Conservation (phyloP, 2,888 invertebrate genomes). For the Stenchaetothrips biformis region DNA sequence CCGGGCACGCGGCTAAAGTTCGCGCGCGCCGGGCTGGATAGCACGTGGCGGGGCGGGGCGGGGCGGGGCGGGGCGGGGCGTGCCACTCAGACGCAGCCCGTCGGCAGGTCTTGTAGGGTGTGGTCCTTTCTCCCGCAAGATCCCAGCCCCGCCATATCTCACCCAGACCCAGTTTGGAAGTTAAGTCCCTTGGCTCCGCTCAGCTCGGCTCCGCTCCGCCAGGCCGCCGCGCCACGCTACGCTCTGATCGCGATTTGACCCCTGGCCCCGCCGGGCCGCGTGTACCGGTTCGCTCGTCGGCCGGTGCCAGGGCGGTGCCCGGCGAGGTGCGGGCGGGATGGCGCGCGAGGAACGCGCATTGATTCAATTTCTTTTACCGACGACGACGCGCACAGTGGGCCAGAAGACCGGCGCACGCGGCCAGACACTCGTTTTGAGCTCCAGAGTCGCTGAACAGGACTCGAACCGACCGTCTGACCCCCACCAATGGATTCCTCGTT, state of each 20-base stretch:
- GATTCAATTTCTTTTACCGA: too few relatives aligned
- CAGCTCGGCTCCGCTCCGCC: neutral
- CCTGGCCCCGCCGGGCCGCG: neutral
- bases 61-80: neutral
- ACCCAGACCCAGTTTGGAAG: slow-evolving; percentile 5
- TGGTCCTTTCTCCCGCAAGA: neutral
- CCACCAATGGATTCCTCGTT: too few relatives aligned
- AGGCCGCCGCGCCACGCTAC: neutral
- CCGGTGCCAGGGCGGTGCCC: neutral
- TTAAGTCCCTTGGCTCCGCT: neutral
- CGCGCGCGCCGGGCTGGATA: neutral
- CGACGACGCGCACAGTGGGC: too few relatives aligned
- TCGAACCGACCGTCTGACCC: too few relatives aligned
- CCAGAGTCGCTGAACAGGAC: too few relatives aligned
- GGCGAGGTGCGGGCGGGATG: neutral
- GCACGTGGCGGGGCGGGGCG: neutral
- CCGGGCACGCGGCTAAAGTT: neutral
- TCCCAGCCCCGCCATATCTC: slow-evolving; percentile 1
- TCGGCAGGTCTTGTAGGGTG: neutral
- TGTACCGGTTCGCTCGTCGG: neutral
- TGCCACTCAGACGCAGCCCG: neutral
- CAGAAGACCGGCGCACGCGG: too few relatives aligned
- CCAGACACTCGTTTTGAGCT: too few relatives aligned
- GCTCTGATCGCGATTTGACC: slow-evolving; percentile 17
- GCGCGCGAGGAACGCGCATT: too few relatives aligned